Evolutionary conservation across 2,888 invertebrate species (phyloP).

Genomic region (Cheilosia grossa): DNA sequence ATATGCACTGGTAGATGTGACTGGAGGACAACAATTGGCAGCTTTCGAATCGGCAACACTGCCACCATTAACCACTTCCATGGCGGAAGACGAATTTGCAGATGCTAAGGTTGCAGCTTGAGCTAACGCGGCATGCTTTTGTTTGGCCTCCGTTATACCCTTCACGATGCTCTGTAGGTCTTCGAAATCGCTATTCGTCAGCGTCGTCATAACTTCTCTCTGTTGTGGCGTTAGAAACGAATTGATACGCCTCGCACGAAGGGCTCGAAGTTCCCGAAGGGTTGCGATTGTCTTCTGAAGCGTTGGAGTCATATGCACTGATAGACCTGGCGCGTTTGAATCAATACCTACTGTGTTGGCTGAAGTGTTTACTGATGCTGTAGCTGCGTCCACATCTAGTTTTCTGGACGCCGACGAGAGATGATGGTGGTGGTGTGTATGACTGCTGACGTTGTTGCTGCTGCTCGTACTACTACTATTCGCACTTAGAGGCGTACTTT

Average conservation of each 20-base stretch:
- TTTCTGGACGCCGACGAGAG: constrained; percentile 70
- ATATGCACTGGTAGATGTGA: constrained; percentile 50
- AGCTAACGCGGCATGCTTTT: constrained; percentile 35
- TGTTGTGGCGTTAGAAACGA: constrained; percentile 80
- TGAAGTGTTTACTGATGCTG: constrained; percentile 48
- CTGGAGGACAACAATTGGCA: constrained; percentile 51
- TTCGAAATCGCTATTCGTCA: constrained; percentile 80
- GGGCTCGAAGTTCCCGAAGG: constrained; percentile 27
- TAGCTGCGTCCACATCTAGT: constrained; percentile 67
- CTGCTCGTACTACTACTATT: constrained; percentile 41
- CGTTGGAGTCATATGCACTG: constrained; percentile 51
- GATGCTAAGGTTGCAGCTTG: constrained; percentile 50
- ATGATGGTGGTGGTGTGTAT: constrained; percentile 76
- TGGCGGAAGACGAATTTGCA: constrained; percentile 27
- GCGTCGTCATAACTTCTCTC: constrained; percentile 78
- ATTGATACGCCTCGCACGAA: constrained; percentile 76
- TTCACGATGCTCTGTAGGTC: constrained; percentile 81
- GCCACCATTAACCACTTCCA: constrained; percentile 23
- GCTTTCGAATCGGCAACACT: constrained; percentile 35
- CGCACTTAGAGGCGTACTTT: constrained; percentile 34
- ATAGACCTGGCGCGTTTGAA: constrained; percentile 53
- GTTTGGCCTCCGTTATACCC: constrained; percentile 78
- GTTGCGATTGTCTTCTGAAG: constrained; percentile 18
- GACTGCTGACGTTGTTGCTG: constrained; percentile 51
- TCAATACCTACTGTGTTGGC: constrained; percentile 38